Conservation (phyloP, 2,888 invertebrate genomes). For the Eueremaeus valkanovi region DNA sequence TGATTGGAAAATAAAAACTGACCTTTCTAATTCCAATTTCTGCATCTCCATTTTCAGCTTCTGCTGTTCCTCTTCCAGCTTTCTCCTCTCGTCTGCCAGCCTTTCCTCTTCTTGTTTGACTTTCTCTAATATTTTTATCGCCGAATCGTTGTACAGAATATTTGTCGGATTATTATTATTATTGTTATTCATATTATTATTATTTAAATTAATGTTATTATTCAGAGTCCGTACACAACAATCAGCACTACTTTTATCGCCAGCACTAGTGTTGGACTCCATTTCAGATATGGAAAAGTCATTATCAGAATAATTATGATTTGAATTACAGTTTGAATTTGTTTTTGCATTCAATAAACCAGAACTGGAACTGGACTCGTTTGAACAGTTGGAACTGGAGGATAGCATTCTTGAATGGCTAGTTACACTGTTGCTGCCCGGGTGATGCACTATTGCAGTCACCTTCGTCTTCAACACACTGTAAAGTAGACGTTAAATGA, state of each 20-base stretch:
- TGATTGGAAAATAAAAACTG: no score
- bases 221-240: background rate
- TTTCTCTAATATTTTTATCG: slow-evolving; percentile 38
- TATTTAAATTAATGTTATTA: background rate
- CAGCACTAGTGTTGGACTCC: slow-evolving; percentile 24
- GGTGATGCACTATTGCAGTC: slow-evolving; percentile 32
- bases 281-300: slow-evolving; percentile 45
- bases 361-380: background rate
- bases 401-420: background rate
- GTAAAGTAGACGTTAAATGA: no score
- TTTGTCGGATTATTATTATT: slow-evolving; percentile 1
- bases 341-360: background rate
- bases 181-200: background rate
- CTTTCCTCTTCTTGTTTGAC: slow-evolving; percentile 48
- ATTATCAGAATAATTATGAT: slow-evolving; percentile 43
- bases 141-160: background rate
- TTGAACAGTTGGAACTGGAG: background rate
- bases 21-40: slow-evolving; percentile 49
- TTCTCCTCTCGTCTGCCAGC: slow-evolving; percentile 49
- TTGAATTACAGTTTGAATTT: no score
- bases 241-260: background rate
- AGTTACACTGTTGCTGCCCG: background rate
- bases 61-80: slow-evolving; percentile 50
- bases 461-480: slow-evolving; percentile 12
- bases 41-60: slow-evolving; percentile 49